Base-by-base conservation (phyloP, 92 coral and sea anemone species). In the Actinernus sp. region DNA sequence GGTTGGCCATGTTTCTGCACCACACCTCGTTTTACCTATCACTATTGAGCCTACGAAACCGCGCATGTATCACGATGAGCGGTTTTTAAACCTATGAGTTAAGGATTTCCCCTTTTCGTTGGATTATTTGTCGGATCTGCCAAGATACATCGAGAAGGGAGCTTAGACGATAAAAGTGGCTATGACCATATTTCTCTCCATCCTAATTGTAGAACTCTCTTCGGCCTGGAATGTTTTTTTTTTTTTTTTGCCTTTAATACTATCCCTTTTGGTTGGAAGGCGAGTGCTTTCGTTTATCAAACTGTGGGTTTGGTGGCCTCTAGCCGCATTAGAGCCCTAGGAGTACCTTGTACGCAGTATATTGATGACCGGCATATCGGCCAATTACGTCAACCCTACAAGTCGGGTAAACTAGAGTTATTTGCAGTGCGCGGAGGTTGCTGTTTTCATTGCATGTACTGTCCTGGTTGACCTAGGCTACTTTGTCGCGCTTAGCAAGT, bases 31-130 rank as follows among this genome's bases (percentile, higher is more conserved):
- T 13, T 60, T 60, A 73, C 79, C 73, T 9, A 20, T 79, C 17
- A 79, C 79, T 3, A 47, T 79, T 1, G 80, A 80, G 30, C 74
- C 87, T 9, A 27, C 80, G 0, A 80, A 80, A 55, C 87, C 79
- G 16, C 48, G 80, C 23, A 32, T 71, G 13, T 80, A 74, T 31
- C 73, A 61, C 31, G 79, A 71, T 21, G 80, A 71, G 26, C 47
- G 67, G 12, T 71, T 59, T 18, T 38, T 81, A 27, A 64, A 81
- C 63, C 43, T 81, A 30, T 81, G 81, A 81, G 45, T 72, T 24
- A 73, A 52, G 60, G 87, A 71, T 28, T 29, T 40, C 31, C 81
- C 81, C 21, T 61, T 81, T 47, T 41, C 68, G 23, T 58, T 73
- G 17, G 87, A 81, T 29, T 60, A 36, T n/a, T 45, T 81, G 25